Conservation (phyloP, 1,140 invertebrate genomes). For the Chionoecetes opilio region DNA sequence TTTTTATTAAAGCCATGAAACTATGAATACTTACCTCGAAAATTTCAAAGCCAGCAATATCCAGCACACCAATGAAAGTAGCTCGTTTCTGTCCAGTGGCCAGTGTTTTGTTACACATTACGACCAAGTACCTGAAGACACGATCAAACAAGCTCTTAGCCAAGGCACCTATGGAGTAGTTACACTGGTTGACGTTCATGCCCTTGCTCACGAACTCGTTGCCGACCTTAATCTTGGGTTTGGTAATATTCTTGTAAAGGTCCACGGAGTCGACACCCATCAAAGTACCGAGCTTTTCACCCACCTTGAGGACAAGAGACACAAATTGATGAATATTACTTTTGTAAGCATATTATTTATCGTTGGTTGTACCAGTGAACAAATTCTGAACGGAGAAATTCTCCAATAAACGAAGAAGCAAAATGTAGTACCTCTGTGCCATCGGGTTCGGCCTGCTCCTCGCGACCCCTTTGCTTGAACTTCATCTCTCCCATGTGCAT, state of each 20-base stretch:
- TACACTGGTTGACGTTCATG: slow-evolving; percentile 86
- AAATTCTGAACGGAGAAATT: too few species aligned
- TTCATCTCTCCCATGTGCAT: slow-evolving; percentile 87
- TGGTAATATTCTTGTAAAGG: slow-evolving; percentile 84
- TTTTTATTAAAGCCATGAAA: too few species aligned
- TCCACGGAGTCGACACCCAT: slow-evolving; percentile 94
- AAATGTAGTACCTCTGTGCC: slow-evolving; percentile 24
- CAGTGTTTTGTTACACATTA: slow-evolving; percentile 86
- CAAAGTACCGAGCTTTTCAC: slow-evolving; percentile 95
- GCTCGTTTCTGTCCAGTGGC: slow-evolving; percentile 95
- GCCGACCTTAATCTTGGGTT: slow-evolving; percentile 76
- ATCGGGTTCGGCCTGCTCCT: slow-evolving; percentile 65
- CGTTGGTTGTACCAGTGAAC: neutral
- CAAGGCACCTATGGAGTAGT: slow-evolving; percentile 97
- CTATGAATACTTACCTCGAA: slow-evolving; percentile 95
- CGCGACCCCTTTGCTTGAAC: slow-evolving; percentile 69
- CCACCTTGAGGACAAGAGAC: slow-evolving; percentile 88
- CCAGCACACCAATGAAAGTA: slow-evolving; percentile 98
- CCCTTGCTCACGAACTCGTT: slow-evolving; percentile 72
- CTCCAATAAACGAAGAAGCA: too few species aligned
- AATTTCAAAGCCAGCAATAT: slow-evolving; percentile 91
- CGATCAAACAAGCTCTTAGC: slow-evolving; percentile 99
- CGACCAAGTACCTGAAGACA: slow-evolving; percentile 86
- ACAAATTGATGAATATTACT: neutral
- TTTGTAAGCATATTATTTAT: neutral